phyloP scores from a whole-genome alignment of 1,140 invertebrate genomes.

The Anoplophora glabripennis region DNA sequence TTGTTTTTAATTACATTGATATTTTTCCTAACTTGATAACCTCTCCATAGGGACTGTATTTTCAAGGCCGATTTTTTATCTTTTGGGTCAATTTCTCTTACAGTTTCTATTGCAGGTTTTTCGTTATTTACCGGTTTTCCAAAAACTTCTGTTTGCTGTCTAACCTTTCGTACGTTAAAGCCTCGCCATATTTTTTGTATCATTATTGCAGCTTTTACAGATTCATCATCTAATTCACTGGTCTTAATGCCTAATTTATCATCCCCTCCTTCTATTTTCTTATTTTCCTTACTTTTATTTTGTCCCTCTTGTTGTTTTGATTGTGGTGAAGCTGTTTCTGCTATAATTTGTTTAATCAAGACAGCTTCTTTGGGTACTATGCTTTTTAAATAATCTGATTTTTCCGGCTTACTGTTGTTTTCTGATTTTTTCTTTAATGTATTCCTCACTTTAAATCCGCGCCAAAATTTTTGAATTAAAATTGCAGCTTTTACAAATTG shows the following conservation, averaged over 20 bases:
- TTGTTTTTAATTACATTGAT: conserved; percentile 20
- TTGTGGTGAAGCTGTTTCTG: background rate
- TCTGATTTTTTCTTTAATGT: background rate
- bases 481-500: conserved; percentile 3
- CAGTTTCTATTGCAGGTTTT: no score
- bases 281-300: no score
- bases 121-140: no score
- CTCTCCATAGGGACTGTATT: conserved; percentile 29
- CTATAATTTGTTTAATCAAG: background rate
- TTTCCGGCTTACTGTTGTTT: background rate
- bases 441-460: conserved; percentile 4
- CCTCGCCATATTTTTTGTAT: no score
- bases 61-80: conserved; percentile 16
- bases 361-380: background rate
- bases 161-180: no score
- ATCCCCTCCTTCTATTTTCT: no score
- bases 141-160: background rate
- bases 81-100: conserved; percentile 2
- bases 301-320: no score
- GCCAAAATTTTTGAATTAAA: conserved; percentile 9
- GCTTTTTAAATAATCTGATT: background rate
- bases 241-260: no score
- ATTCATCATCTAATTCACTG: background rate
- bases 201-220: background rate
- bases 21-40: conserved; percentile 22